Percentiles rank a stretch among this genome's conserved stretches.
Conservation (phyloP, 2,888 invertebrate species). For the Drosophila mimica region DNA sequence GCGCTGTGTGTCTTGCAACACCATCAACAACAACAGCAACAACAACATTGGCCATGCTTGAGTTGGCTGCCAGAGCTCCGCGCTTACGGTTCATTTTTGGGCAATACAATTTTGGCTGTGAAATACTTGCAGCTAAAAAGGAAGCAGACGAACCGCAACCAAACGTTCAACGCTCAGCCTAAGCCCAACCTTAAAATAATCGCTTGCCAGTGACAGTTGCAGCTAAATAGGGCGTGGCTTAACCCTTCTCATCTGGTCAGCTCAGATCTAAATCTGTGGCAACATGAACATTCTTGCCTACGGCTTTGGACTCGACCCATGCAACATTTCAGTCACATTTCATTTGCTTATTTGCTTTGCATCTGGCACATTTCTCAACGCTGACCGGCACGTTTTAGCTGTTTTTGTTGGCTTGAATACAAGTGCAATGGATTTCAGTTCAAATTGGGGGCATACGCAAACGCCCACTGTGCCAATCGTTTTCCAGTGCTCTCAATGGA, state of each 20-base stretch:
- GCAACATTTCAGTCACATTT: slow-evolving; percentile 33
- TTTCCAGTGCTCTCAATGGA: slow-evolving; percentile 25
- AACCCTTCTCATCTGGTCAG: slow-evolving; percentile 22
- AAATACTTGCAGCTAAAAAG: slow-evolving; percentile 58
- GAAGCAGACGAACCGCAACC: slow-evolving; percentile 66
- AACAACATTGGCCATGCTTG: slow-evolving; percentile 60
- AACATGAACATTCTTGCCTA: slow-evolving; percentile 30
- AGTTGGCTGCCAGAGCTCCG: slow-evolving; percentile 56
- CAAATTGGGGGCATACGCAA: slow-evolving; percentile 16
- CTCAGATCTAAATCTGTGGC: slow-evolving; percentile 44
- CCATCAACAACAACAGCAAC: slow-evolving; percentile 19
- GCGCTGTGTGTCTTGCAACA: slow-evolving; percentile 48
- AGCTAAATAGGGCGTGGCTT: slow-evolving; percentile 59
- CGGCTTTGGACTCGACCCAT: slow-evolving; percentile 11
- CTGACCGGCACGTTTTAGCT: not conserved
- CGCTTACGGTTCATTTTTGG: slow-evolving; percentile 55
- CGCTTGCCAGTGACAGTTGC: slow-evolving; percentile 52
- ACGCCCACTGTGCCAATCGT: slow-evolving; percentile 27
- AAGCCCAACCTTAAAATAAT: slow-evolving; percentile 68
- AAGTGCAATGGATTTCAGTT: slow-evolving; percentile 38
- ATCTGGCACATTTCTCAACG: slow-evolving; percentile 11
- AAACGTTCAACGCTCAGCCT: slow-evolving; percentile 30
- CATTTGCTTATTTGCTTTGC: slow-evolving; percentile 53
- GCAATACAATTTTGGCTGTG: slow-evolving; percentile 55
- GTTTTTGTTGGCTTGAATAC: not conserved